These are phyloP conservation scores for Mylabris phalerata DNA, from an alignment of 1,140 invertebrate genomes.

Conservation along the genomic window DNA sequence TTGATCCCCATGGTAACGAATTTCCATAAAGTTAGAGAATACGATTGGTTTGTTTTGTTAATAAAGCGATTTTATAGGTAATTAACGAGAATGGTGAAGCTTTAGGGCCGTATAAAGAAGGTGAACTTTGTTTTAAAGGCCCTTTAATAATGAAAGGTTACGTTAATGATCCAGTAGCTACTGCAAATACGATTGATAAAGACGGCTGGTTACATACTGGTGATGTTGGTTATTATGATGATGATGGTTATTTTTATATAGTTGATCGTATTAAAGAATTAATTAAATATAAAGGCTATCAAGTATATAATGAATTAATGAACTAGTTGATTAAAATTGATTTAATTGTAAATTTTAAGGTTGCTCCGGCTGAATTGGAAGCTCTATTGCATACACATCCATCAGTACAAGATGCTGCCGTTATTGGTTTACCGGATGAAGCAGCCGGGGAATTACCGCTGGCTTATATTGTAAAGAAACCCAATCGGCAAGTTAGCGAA, in stretches of 20 bases:
- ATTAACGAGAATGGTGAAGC: conserved; percentile 55
- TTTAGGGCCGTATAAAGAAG: conserved; percentile 55
- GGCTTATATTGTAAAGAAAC: conserved; percentile 53
- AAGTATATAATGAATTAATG: conserved; percentile 40
- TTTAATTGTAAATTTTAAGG: too few relatives aligned
- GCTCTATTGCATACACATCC: conserved; percentile 61
- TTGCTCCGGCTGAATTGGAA: conserved; percentile 69
- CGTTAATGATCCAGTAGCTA: conserved; percentile 54
- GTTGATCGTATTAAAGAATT: conserved; percentile 15
- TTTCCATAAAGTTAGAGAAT: background rate
- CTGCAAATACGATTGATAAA: conserved; percentile 55
- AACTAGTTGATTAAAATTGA: too few relatives aligned
- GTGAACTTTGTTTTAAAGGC: conserved; percentile 67
- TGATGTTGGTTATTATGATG: conserved; percentile 72
- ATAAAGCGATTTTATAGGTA: conserved; percentile 31
- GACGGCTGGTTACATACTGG: conserved; percentile 77
- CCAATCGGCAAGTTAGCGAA: conserved; percentile 30
- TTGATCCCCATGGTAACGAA: background rate
- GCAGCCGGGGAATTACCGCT: conserved; percentile 58
- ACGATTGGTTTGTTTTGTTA: too few relatives aligned
- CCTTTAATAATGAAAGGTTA: conserved; percentile 62
- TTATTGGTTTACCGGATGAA: conserved; percentile 63
- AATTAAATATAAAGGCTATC: conserved; percentile 13
- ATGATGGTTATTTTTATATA: conserved; percentile 25
- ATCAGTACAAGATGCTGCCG: conserved; percentile 61